A percentile compares a stretch with the other conserved stretches of the same genome.
These are phyloP conservation scores for Drosophila neotestacea DNA, from an alignment of 2,888 invertebrate species.

Conservation along the genomic window DNA sequence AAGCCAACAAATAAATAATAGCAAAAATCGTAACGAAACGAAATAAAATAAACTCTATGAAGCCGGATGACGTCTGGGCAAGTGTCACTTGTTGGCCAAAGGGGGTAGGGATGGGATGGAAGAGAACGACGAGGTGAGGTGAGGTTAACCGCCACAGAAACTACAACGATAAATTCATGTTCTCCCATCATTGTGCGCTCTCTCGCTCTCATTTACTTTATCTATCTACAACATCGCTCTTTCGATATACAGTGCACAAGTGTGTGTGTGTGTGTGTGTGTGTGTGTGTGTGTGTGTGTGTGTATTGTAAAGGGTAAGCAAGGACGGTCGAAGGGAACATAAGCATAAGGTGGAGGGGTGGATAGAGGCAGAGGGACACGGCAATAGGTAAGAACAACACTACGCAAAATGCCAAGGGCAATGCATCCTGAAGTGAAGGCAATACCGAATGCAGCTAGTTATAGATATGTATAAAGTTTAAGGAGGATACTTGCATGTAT, in stretches of 20 bases:
- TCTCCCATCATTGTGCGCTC: conserved; percentile 41
- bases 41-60: conserved; percentile 78
- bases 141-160: conserved; percentile 63
- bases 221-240: conserved; percentile 15
- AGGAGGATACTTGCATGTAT: not conserved
- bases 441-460: conserved; percentile 22
- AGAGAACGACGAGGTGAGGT: conserved; percentile 49
- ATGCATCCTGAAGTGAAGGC: conserved; percentile 40
- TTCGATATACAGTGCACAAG: conserved; percentile 14
- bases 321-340: conserved; percentile 46
- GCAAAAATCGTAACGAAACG: conserved; percentile 81
- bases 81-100: conserved; percentile 10
- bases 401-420: conserved; percentile 60
- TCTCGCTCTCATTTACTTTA: conserved; percentile 18
- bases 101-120: not conserved
- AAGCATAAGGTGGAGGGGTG: conserved; percentile 2
- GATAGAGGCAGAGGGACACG: not conserved
- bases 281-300: conserved; percentile 23
- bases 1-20: conserved; percentile 76
- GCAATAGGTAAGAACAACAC: conserved; percentile 11
- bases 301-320: conserved; percentile 50
- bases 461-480: conserved; percentile 19
- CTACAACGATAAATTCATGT: conserved; percentile 72
- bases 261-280: conserved; percentile 23
- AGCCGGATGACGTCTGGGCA: conserved; percentile 61